Evolutionary conservation across 2,797 vertebrate genomes (phyloP).

Genomic region (Hemitrygon akajei): DNA sequence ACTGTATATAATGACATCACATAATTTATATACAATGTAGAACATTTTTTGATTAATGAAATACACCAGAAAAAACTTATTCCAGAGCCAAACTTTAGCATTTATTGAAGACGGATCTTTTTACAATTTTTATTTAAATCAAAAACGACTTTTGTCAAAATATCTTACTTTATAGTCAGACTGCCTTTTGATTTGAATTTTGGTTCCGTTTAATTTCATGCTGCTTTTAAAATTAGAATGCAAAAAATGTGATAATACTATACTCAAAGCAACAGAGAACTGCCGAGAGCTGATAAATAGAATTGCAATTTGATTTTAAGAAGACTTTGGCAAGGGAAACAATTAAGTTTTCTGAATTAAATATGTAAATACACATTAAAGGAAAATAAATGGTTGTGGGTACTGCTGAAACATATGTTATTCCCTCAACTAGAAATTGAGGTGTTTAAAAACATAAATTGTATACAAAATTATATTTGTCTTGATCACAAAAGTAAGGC

Average conservation of each 20-base stretch:
- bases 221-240: neutral
- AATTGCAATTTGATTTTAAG: neutral
- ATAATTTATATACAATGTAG: constrained; percentile 30
- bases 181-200: neutral
- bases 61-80: neutral
- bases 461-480: neutral
- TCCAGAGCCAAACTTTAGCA: neutral
- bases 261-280: no score
- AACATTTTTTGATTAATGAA: constrained; percentile 27
- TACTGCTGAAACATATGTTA: neutral
- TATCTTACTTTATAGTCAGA: neutral
- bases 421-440: neutral
- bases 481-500: neutral
- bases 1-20: constrained; percentile 27
- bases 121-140: neutral
- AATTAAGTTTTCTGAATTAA: neutral
- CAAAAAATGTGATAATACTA: neutral
- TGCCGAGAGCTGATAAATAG: neutral
- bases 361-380: neutral
- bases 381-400: neutral
- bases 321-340: neutral
- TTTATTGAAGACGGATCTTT: neutral
- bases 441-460: neutral
- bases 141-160: neutral
- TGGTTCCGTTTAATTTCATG: neutral